Evolutionary conservation across 2,113 vertebrate species (phyloP).

Genomic region (Choloepus hoffmanni): DNA sequence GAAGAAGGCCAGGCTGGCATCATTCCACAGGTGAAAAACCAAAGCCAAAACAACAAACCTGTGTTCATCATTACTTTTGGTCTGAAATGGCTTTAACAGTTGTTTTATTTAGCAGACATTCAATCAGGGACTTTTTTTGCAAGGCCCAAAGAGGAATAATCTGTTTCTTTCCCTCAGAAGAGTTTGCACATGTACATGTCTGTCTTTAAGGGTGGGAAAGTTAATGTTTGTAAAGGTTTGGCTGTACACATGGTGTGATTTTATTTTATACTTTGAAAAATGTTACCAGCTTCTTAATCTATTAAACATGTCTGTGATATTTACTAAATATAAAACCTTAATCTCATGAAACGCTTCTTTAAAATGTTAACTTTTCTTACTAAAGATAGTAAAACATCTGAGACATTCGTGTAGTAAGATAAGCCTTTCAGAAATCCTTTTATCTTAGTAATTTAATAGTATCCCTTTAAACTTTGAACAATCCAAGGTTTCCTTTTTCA

Average conservation of each 20-base stretch:
- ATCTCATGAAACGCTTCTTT: not conserved
- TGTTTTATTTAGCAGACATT: constrained; percentile 7
- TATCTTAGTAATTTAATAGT: not conserved
- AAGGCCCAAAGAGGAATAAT: not conserved
- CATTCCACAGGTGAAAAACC: constrained; percentile 94
- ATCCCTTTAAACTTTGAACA: not conserved
- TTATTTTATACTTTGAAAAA: constrained; percentile 20
- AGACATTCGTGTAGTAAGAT: not conserved
- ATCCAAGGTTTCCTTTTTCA: not conserved
- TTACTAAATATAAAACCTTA: not conserved
- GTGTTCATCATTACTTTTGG: not conserved
- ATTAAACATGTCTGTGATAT: not conserved
- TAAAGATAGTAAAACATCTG: not conserved
- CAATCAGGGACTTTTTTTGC: not conserved
- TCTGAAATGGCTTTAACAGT: not conserved
- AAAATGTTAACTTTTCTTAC: not conserved
- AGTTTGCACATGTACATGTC: not conserved
- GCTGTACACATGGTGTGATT: not conserved
- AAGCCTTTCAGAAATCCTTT: not conserved
- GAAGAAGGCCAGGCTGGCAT: constrained; percentile 99
- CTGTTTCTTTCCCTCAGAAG: not conserved
- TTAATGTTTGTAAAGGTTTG: not conserved
- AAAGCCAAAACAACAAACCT: not conserved
- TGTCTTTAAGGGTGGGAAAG: not conserved
- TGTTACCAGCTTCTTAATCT: not conserved